Evolutionary conservation across 35 echinoderm and acorn worm genomes (phyloP).

Genomic region (Lytechinus pictus): DNA sequence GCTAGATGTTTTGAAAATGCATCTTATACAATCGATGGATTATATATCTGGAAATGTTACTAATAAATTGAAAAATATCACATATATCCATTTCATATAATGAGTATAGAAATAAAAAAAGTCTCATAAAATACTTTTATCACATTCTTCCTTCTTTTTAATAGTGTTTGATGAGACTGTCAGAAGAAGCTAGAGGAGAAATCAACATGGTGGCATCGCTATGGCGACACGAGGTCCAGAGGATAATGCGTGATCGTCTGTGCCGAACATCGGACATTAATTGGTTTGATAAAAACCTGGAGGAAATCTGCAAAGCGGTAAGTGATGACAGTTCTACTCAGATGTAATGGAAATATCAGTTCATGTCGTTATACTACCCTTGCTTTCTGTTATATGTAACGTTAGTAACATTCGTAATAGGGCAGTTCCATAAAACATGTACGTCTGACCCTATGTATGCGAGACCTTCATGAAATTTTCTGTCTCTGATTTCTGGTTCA

Average conservation of each 20-base stretch:
- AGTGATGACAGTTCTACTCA: background rate
- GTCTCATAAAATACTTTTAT: background rate
- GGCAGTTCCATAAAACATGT: too few species aligned
- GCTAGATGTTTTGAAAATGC: too few species aligned
- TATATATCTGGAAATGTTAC: too few species aligned
- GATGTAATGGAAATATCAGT: too few species aligned
- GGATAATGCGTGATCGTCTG: constrained; percentile 89
- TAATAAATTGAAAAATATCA: too few species aligned
- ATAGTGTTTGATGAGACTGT: constrained; percentile 88
- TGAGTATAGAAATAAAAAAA: background rate
- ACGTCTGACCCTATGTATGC: too few species aligned
- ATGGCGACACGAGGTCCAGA: constrained; percentile 88
- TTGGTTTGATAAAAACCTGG: constrained; percentile 86
- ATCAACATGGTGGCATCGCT: constrained; percentile 95
- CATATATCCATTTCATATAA: background rate
- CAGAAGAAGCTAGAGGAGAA: constrained; percentile 93
- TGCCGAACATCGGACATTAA: constrained; percentile 88
- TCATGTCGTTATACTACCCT: too few species aligned
- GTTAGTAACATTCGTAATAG: too few species aligned
- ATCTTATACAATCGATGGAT: too few species aligned
- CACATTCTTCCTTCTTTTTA: background rate
- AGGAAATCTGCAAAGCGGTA: constrained; percentile 85
- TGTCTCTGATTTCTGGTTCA: too few species aligned
- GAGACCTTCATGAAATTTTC: too few species aligned
- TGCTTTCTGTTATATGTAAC: too few species aligned